Percentiles rank a stretch among this genome's conserved stretches.
phyloP scores from a whole-genome alignment of 2,113 vertebrate genomes.

The Meleagris gallopavo region DNA sequence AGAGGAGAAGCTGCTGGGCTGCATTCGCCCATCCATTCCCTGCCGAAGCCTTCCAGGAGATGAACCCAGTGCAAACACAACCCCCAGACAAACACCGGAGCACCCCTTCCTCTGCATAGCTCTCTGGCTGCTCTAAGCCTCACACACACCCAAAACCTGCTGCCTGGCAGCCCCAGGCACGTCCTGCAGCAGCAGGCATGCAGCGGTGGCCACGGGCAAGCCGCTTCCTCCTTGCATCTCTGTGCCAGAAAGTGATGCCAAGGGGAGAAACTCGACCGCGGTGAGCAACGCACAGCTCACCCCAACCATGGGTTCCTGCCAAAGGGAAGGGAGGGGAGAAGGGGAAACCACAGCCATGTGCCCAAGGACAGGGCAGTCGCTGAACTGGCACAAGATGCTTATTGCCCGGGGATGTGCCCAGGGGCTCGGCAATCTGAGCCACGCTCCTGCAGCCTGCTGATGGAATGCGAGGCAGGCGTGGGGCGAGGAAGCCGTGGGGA shows the following conservation, averaged over 20 bases:
- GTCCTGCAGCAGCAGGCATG: neutral
- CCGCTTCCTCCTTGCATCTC: conserved; percentile 45
- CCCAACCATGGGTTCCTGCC: conserved; percentile 57
- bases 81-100: neutral
- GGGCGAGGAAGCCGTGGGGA: neutral
- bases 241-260: conserved; percentile 35
- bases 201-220: neutral
- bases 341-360: conserved; percentile 61
- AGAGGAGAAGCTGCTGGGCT: neutral
- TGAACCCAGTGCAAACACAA: conserved; percentile 20
- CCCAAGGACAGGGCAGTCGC: conserved; percentile 31
- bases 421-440: conserved; percentile 37
- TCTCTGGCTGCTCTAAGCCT: neutral
- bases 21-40: neutral
- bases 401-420: neutral
- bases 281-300: conserved; percentile 58
- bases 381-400: conserved; percentile 28
- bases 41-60: neutral
- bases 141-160: neutral
- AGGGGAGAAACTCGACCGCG: conserved; percentile 60
- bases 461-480: neutral
- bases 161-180: neutral
- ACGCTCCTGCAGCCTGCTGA: neutral
- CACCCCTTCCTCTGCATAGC: neutral
- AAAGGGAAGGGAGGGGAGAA: conserved; percentile 62